Conservation (phyloP, 2,113 vertebrate species). For the Fulmarus glacialis region DNA sequence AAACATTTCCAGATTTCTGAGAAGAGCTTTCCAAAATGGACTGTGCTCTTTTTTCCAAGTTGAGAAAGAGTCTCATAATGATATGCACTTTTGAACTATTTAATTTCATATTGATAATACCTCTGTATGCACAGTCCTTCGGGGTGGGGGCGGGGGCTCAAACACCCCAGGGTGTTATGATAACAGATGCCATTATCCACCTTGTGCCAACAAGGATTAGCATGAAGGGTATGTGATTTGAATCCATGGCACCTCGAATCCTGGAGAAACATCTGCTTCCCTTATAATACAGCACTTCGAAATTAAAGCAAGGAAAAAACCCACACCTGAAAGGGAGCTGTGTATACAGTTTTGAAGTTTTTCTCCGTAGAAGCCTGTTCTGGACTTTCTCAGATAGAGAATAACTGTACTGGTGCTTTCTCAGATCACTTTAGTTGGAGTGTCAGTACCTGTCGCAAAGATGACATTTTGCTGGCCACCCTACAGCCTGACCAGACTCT, state of each 20-base stretch:
- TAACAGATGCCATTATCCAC: constrained; percentile 52
- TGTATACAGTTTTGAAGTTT: neutral
- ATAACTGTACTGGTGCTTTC: neutral
- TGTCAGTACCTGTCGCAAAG: neutral
- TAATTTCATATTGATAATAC: neutral
- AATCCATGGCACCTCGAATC: constrained; percentile 38
- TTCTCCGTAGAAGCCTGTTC: neutral
- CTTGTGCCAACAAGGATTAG: constrained; percentile 55
- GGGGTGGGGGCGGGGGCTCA: neutral
- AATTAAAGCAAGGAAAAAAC: neutral
- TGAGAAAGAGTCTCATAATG: neutral
- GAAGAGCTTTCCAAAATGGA: neutral
- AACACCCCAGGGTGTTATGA: neutral
- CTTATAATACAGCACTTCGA: neutral
- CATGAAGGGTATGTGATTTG: constrained; percentile 54
- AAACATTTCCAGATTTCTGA: neutral
- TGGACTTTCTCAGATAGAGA: neutral
- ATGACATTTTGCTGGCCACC: neutral
- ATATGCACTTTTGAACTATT: neutral
- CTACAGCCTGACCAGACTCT: neutral
- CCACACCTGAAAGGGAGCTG: neutral
- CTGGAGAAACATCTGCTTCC: constrained; percentile 53
- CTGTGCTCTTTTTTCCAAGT: neutral
- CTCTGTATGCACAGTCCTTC: neutral
- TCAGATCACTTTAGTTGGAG: neutral